Conservation (phyloP, 2,888 invertebrate genomes). For the Nephrotoma flavescens region DNA sequence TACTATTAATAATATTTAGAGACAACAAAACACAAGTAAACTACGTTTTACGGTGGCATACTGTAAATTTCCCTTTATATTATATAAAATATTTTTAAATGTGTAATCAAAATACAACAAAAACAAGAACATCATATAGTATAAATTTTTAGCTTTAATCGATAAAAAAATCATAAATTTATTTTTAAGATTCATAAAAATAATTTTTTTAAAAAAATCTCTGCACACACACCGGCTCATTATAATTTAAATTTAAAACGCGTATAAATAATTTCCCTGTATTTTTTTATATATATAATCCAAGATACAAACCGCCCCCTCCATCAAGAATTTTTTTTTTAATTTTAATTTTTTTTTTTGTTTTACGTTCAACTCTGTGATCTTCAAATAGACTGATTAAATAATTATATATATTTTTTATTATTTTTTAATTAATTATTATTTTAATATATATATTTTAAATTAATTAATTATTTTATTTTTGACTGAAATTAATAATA, state of each 20-base stretch:
- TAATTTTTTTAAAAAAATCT: neutral
- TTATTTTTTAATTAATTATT: neutral
- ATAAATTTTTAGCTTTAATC: neutral
- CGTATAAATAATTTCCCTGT: neutral
- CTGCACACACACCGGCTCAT: neutral
- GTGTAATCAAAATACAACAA: neutral
- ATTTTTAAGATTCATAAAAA: neutral
- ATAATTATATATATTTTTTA: constrained; percentile 3
- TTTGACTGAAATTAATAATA: neutral
- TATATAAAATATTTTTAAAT: neutral
- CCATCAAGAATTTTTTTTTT: neutral
- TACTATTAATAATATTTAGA: neutral
- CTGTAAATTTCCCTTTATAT: neutral
- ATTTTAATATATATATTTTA: neutral
- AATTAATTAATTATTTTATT: neutral
- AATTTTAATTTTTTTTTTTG: neutral
- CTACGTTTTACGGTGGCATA: neutral
- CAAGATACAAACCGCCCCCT: neutral
- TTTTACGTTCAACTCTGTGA: constrained; percentile 3
- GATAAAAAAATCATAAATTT: neutral
- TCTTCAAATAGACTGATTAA: constrained; percentile 5
- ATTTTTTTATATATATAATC: neutral
- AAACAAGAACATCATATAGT: neutral
- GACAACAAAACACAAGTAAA: neutral
- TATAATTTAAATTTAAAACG: neutral